phyloP scores from a whole-genome alignment of 2,888 invertebrate species.

The Hypena proboscidalis region DNA sequence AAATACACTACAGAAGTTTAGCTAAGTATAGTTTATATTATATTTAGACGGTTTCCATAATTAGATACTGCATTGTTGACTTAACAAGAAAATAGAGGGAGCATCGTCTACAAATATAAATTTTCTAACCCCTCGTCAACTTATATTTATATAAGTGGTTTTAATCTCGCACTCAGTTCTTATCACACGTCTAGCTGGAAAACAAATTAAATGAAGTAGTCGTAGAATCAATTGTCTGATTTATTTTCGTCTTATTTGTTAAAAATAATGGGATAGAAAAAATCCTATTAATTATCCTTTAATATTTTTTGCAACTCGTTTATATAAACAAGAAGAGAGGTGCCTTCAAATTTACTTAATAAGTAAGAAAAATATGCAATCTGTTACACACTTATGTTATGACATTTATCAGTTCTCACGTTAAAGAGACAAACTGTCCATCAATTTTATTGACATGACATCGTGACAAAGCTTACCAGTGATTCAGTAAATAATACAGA shows the following conservation, averaged over 20 bases:
- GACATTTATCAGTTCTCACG: no score
- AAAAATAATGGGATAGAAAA: no score
- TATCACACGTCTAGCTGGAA: slow-evolving; percentile 1
- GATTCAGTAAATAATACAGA: no score
- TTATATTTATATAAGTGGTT: no score
- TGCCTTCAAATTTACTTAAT: slow-evolving; percentile 37
- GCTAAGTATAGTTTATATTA: no score
- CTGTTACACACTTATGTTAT: slow-evolving; percentile 34
- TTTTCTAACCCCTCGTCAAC: slow-evolving; percentile 3
- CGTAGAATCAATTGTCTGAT: no score
- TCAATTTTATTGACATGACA: slow-evolving; percentile 33
- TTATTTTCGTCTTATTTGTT: no score
- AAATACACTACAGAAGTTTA: no score
- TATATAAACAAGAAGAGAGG: no score
- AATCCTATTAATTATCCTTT: no score
- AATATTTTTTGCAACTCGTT: no score
- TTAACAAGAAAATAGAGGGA: neutral
- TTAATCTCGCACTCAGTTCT: slow-evolving; percentile 4
- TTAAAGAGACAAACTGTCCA: slow-evolving; percentile 16
- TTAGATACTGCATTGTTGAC: slow-evolving; percentile 1
- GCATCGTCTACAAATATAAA: slow-evolving; percentile 2
- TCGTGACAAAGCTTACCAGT: no score
- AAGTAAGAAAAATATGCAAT: slow-evolving; percentile 32
- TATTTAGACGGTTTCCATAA: neutral
- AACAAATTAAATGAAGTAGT: slow-evolving; percentile 4